A percentile compares a stretch with the other conserved stretches of the same genome.
Evolutionary conservation across 2,113 vertebrate genomes (phyloP).

Genomic region (Anas platyrhynchos): DNA sequence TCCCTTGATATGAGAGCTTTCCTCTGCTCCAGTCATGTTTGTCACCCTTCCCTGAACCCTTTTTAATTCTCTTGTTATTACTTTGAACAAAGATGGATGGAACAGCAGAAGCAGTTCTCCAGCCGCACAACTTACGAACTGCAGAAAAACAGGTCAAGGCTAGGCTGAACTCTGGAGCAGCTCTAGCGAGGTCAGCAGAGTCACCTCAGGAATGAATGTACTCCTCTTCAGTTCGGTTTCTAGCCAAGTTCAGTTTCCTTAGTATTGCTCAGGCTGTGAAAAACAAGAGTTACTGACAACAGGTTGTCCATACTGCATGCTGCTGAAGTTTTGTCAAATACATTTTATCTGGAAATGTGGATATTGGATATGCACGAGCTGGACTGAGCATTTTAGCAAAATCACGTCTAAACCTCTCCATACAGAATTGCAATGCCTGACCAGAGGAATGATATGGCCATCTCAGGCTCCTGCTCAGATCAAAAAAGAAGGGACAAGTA

Average conservation of each 20-base stretch:
- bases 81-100: conserved; percentile 30
- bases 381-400: neutral
- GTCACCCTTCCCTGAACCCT: neutral
- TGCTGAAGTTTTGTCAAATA: neutral
- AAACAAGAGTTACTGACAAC: neutral
- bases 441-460: neutral
- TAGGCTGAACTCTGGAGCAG: neutral
- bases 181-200: neutral
- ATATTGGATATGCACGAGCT: neutral
- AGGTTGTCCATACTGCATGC: neutral
- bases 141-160: conserved; percentile 42
- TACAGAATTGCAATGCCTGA: neutral
- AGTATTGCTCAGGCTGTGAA: neutral
- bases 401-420: neutral
- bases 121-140: fast-evolving
- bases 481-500: neutral
- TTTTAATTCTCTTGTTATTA: conserved; percentile 25
- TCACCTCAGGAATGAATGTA: neutral
- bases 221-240: neutral
- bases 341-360: neutral
- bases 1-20: conserved; percentile 7
- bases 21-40: neutral
- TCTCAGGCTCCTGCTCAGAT: neutral
- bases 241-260: neutral
- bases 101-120: conserved; percentile 5